A percentile compares a stretch with the other conserved stretches of the same genome.
phyloP scores from a whole-genome alignment of 2,888 invertebrate species.

The Schizotus pectinicornis region DNA sequence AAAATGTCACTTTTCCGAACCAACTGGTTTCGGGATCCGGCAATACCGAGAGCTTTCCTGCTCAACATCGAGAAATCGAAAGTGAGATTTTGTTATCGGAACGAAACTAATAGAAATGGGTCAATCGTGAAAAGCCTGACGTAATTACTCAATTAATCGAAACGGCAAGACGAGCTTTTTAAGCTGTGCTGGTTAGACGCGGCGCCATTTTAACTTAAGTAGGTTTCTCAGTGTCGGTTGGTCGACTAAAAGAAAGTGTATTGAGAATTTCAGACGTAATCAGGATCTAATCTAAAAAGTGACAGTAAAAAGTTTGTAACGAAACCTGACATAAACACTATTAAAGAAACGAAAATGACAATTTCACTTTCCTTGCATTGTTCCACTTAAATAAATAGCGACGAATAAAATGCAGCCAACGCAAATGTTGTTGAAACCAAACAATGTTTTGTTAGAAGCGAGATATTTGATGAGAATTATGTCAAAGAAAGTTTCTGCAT shows the following conservation, averaged over 20 bases:
- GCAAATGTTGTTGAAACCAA: conserved; percentile 27
- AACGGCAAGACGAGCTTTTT: too few species aligned
- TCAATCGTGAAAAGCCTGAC: too few species aligned
- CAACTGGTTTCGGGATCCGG: too few species aligned
- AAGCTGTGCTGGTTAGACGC: too few species aligned
- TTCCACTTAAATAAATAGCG: conserved; percentile 27
- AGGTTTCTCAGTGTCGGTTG: conserved; percentile 16
- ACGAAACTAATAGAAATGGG: too few species aligned
- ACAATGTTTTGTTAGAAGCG: conserved; percentile 27
- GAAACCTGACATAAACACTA: conserved; percentile 20
- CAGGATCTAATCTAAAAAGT: conserved; percentile 23
- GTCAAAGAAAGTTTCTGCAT: conserved; percentile 39
- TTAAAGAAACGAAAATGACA: conserved; percentile 31
- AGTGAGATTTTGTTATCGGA: too few species aligned
- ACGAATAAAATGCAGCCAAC: conserved; percentile 20
- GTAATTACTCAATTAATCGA: too few species aligned
- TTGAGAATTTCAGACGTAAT: conserved; percentile 19
- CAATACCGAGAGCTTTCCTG: too few species aligned
- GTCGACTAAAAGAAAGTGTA: conserved; percentile 20
- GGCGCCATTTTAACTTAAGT: not conserved
- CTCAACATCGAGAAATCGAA: too few species aligned
- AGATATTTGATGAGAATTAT: conserved; percentile 39
- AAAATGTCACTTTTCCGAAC: conserved; percentile 1
- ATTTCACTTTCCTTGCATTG: conserved; percentile 34
- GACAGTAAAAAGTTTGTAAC: conserved; percentile 25